Percentiles rank a stretch among this genome's conserved stretches.
These are phyloP conservation scores for Dicycla oo DNA, from an alignment of 2,888 invertebrate species.

Conservation along the genomic window DNA sequence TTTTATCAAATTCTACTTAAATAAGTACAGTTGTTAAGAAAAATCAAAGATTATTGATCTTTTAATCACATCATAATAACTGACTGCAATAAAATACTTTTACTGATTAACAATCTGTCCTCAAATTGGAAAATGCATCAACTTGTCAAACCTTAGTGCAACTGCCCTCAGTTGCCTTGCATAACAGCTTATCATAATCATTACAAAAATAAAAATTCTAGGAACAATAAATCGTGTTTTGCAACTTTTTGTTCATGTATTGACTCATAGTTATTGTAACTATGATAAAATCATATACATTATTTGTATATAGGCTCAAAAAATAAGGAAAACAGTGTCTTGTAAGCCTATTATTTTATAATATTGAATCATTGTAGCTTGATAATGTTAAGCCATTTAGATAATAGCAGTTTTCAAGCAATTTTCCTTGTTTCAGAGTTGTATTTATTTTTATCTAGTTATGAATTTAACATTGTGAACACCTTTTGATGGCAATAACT, in stretches of 20 bases:
- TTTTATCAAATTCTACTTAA: background rate
- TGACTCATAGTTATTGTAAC: slow-evolving; percentile 9
- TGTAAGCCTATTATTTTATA: slow-evolving; percentile 11
- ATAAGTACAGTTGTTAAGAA: background rate
- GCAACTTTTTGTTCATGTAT: slow-evolving; percentile 6
- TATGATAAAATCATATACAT: slow-evolving; percentile 15
- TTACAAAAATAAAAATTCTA: background rate
- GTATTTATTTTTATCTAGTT: background rate
- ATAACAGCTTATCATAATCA: slow-evolving; percentile 9
- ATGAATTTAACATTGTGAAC: background rate
- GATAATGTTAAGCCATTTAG: slow-evolving; percentile 25
- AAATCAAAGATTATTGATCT: background rate
- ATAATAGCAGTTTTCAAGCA: slow-evolving; percentile 3
- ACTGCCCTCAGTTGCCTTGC: background rate
- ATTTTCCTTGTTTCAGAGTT: slow-evolving; percentile 8
- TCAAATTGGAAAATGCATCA: background rate
- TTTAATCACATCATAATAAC: background rate
- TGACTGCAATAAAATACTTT: background rate
- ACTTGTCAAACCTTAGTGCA: background rate
- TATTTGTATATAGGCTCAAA: background rate
- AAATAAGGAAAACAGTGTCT: slow-evolving; percentile 27
- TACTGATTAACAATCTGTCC: background rate
- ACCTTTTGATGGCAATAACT: slow-evolving; percentile 3
- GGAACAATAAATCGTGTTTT: slow-evolving; percentile 5
- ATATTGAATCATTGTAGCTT: slow-evolving; percentile 24